A percentile compares a stretch with the other conserved stretches of the same genome.
Conservation (phyloP, 2,113 vertebrate species). For the Malurus melanocephalus region DNA sequence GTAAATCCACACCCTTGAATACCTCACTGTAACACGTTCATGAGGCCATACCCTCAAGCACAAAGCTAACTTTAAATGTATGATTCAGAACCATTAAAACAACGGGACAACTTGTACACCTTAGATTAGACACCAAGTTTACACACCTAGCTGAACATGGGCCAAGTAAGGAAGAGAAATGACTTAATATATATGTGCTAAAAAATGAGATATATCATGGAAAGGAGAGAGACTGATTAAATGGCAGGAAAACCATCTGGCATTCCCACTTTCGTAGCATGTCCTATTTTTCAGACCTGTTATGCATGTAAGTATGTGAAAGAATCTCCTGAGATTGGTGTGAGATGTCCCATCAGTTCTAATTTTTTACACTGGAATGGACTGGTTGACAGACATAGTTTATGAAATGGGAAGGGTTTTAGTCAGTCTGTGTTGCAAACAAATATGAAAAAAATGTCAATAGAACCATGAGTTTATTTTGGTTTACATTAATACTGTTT, state of each 20-base stretch:
- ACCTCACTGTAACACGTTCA: not conserved
- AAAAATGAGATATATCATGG: not conserved
- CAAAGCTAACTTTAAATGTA: not conserved
- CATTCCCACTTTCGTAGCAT: not conserved
- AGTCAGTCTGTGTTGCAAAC: not conserved
- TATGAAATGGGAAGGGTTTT: not conserved
- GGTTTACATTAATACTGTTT: constrained; percentile 33
- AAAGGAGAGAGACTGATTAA: not conserved
- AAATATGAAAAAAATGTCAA: constrained; percentile 30
- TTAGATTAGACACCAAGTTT: not conserved
- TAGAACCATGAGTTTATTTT: not conserved
- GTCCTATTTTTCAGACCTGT: not conserved
- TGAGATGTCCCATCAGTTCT: not conserved
- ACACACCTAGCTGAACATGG: not conserved
- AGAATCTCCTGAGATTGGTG: not conserved
- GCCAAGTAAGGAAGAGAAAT: constrained; percentile 12
- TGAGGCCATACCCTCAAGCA: not conserved
- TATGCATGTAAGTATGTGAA: not conserved
- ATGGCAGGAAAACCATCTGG: not conserved
- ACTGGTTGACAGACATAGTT: not conserved
- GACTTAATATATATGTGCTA: not conserved
- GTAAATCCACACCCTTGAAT: constrained; percentile 41
- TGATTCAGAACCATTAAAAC: constrained; percentile 27
- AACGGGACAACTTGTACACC: not conserved
- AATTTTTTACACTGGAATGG: not conserved